These are phyloP conservation scores for Ciconia nigra DNA, from an alignment of 2,797 vertebrate species.

Conservation along the genomic window DNA sequence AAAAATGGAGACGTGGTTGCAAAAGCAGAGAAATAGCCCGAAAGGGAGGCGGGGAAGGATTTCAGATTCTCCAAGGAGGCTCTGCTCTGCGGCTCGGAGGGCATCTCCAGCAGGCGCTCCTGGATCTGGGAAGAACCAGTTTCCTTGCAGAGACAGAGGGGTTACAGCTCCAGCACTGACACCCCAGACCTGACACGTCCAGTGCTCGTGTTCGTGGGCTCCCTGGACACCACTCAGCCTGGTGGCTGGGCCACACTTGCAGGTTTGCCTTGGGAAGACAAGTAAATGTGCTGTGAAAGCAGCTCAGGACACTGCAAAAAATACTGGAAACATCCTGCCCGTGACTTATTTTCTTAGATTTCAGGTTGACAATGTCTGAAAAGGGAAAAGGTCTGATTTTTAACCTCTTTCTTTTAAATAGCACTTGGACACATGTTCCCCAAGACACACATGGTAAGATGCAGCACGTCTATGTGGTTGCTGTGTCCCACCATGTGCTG, in stretches of 20 bases:
- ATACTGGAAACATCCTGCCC: not conserved
- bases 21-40: not conserved
- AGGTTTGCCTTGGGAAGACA: not conserved
- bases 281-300: not conserved
- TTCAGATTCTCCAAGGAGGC: not conserved
- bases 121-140: not conserved
- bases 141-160: not conserved
- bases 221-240: not conserved
- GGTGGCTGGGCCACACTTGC: not conserved
- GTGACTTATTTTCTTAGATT: not conserved
- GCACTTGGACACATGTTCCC: not conserved
- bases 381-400: not conserved
- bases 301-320: not conserved
- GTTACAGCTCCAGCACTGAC: not conserved
- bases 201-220: rapidly evolving
- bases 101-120: not conserved
- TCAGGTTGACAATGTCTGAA: not conserved
- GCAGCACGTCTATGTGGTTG: not conserved
- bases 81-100: not conserved
- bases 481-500: not conserved
- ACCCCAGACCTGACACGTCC: not conserved
- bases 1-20: not conserved
- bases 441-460: not conserved
- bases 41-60: not conserved
- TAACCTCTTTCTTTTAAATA: not conserved